phyloP scores from a whole-genome alignment of 2,888 invertebrate genomes.

The Labia minor region DNA sequence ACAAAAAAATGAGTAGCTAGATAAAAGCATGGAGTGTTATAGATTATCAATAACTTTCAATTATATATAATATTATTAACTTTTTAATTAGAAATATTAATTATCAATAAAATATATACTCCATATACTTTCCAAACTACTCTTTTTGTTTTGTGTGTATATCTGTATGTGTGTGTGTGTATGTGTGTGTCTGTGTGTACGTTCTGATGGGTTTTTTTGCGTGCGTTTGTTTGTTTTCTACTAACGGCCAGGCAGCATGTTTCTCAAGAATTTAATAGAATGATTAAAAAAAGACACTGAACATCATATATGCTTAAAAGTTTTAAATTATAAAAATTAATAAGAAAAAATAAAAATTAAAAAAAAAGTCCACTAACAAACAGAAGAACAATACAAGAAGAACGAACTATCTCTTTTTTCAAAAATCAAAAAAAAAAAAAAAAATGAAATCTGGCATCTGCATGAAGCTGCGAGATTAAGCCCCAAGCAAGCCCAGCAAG shows the following conservation, averaged over 20 bases:
- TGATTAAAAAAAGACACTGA: background rate
- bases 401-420: background rate
- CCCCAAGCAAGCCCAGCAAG: background rate
- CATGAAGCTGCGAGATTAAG: background rate
- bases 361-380: background rate
- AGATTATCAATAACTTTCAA: background rate
- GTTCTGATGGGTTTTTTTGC: slow-evolving; percentile 15
- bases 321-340: slow-evolving; percentile 13
- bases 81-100: slow-evolving; percentile 18
- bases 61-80: background rate
- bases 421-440: background rate
- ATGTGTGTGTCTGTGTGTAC: slow-evolving; percentile 18
- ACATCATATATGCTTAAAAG: background rate
- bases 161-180: slow-evolving; percentile 18
- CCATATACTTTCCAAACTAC: slow-evolving; percentile 18
- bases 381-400: background rate
- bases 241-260: slow-evolving; percentile 8
- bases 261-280: background rate
- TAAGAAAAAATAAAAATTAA: background rate
- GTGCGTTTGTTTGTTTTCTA: slow-evolving; percentile 14
- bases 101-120: slow-evolving; percentile 17
- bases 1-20: background rate
- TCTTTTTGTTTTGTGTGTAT: slow-evolving; percentile 18
- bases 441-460: background rate
- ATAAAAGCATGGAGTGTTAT: background rate